These are phyloP conservation scores for Calypte anna DNA, from an alignment of 2,113 vertebrate genomes.

Conservation along the genomic window DNA sequence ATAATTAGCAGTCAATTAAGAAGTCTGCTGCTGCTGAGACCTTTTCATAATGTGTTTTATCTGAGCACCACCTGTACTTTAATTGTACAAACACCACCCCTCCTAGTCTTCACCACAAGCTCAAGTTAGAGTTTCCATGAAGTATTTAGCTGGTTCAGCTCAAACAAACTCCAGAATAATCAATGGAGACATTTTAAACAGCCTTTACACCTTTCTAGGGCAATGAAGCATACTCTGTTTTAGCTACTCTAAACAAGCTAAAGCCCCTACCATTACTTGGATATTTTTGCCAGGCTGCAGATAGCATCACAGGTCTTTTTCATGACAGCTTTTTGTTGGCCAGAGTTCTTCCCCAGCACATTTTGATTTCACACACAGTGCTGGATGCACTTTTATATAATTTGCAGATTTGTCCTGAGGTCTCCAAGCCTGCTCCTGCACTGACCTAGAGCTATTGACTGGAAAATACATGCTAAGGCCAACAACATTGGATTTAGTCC, in stretches of 20 bases:
- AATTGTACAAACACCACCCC: not conserved
- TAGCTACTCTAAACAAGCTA: not conserved
- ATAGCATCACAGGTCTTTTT: not conserved
- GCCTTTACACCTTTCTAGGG: not conserved
- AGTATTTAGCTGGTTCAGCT: not conserved
- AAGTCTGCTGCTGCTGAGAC: not conserved
- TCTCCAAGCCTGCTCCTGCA: not conserved
- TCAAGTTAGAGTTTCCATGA: not conserved
- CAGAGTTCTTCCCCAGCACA: no score
- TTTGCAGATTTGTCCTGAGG: not conserved
- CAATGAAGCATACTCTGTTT: not conserved
- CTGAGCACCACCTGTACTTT: not conserved
- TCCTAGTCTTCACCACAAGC: not conserved
- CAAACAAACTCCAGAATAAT: not conserved
- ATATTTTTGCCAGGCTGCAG: not conserved
- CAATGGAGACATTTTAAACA: not conserved
- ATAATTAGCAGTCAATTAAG: not conserved
- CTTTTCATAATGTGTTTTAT: not conserved
- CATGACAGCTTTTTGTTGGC: not conserved
- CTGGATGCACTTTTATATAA: not conserved
- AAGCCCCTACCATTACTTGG: not conserved
- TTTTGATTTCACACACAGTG: not conserved
- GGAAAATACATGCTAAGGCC: not conserved
- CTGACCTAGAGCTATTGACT: not conserved
- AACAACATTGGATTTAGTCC: not conserved